Base-by-base conservation (phyloP, 2,113 vertebrate species). In the Tauraco erythrolophus region DNA sequence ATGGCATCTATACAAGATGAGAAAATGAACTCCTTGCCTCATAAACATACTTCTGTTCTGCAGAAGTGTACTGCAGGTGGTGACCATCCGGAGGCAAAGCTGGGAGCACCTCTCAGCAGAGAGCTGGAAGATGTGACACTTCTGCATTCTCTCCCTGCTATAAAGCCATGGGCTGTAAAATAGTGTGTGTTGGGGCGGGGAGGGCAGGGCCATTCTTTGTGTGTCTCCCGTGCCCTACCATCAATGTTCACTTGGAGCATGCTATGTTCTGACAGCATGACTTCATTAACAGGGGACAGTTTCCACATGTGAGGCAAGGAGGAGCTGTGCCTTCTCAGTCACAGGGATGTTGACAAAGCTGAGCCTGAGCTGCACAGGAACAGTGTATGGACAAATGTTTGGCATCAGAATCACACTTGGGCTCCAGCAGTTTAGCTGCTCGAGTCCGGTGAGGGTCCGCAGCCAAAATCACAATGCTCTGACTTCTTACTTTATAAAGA, bases 311-410 rank as follows among this genome's bases (percentile, higher is more conserved):
- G 86, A 94, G 48, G 72, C 69, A 95, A 94, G 79, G 96, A 97
- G 92, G 86, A 97, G 58, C 88, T 95, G 72, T 46, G 41, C 91
- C 84, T 96, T 96, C 79, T 84, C 83, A 76, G 94, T 96, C 92
- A 94, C 84, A 92, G 80, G 70, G 87, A 96, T 96, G 85, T 94
- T 96, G 95, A 97, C 97, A 97, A 95, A 96, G 75, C 92, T 30
- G 89, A 94, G 96, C 64, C 89, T 92, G 56, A 88, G 56, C 91
- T 98, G 89, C 75, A 78, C 50, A 93, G 88, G 89, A 97, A 96
- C 77, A 96, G 81, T 3, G 3, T 95, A 92, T 53, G 85, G 97
- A 98, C 95, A 97, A 98, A 98, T 97, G 88, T 96, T 97, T 98
- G 98, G 98, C 97, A 94, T 66, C 15, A 76, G 88, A 97, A 96